Conservation (phyloP, 2,888 invertebrate genomes). For the Zygothrica quintamaculata region DNA sequence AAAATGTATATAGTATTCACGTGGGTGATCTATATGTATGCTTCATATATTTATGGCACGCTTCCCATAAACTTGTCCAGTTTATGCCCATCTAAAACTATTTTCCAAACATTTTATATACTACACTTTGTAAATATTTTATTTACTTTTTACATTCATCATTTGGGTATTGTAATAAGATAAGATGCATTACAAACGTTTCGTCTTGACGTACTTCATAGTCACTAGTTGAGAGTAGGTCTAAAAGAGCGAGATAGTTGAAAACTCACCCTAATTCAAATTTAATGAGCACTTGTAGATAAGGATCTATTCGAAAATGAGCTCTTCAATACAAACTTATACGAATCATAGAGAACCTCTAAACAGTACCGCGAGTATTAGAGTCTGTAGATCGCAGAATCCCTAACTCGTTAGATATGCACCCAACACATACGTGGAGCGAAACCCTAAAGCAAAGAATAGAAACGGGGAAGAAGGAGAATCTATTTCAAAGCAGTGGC, state of each 20-base stretch:
- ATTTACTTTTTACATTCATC: no score
- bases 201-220: no score
- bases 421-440: slow-evolving; percentile 41
- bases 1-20: slow-evolving; percentile 19
- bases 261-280: slow-evolving; percentile 64
- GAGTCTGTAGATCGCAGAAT: slow-evolving; percentile 6
- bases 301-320: slow-evolving; percentile 64
- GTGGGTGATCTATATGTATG: slow-evolving; percentile 44
- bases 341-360: no score
- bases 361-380: no score
- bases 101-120: slow-evolving; percentile 13
- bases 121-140: no score
- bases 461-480: neutral
- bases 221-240: neutral
- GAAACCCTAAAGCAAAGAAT: neutral
- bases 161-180: no score
- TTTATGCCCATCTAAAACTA: slow-evolving; percentile 52
- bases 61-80: slow-evolving; percentile 9
- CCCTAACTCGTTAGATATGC: slow-evolving; percentile 21
- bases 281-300: slow-evolving; percentile 63
- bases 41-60: no score
- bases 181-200: no score
- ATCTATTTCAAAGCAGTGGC: neutral
- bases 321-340: no score
- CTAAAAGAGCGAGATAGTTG: neutral